A percentile compares a stretch with the other conserved stretches of the same genome.
These are phyloP conservation scores for Nysson spinosus DNA, from an alignment of 2,888 invertebrate species.

Conservation along the genomic window DNA sequence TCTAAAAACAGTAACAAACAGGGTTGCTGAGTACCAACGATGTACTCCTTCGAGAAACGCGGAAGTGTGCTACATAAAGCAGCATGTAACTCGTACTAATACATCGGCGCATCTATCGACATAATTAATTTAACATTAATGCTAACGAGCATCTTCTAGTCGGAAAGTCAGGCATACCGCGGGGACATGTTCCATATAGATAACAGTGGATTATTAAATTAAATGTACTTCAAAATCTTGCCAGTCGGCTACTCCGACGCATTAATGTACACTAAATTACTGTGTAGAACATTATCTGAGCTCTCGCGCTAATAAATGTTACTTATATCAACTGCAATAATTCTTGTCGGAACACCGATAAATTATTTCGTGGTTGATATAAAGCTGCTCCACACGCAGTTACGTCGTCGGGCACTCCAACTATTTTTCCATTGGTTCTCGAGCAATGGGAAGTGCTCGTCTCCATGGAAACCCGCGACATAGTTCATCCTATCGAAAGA, in stretches of 20 bases:
- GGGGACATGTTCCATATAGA: conserved; percentile 23
- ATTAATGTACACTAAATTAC: conserved; percentile 60
- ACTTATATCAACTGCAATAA: conserved; percentile 55
- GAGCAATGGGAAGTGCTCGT: conserved; percentile 10
- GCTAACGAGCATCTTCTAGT: conserved; percentile 25
- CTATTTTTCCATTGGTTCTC: conserved; percentile 38
- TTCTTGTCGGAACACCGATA: conserved; percentile 50
- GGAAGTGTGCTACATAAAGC: conserved; percentile 10
- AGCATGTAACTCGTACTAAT: too few species aligned
- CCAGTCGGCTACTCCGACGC: conserved; percentile 26
- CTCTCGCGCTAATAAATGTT: conserved; percentile 52
- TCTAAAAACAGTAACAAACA: too few species aligned
- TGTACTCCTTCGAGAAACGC: neutral
- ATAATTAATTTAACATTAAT: conserved; percentile 34
- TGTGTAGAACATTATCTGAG: conserved; percentile 51
- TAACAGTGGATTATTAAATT: conserved; percentile 52
- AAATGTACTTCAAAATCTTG: conserved; percentile 51
- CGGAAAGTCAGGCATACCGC: conserved; percentile 6
- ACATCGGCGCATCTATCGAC: too few species aligned
- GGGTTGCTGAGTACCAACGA: neutral
- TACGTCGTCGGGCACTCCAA: conserved; percentile 6
- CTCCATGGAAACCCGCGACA: neutral
- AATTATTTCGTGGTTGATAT: conserved; percentile 53
- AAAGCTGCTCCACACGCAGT: conserved; percentile 52
- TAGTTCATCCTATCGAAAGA: conserved; percentile 4